These are phyloP conservation scores for Drosophila parthenogenetica DNA, from an alignment of 2,888 invertebrate genomes.

Conservation along the genomic window DNA sequence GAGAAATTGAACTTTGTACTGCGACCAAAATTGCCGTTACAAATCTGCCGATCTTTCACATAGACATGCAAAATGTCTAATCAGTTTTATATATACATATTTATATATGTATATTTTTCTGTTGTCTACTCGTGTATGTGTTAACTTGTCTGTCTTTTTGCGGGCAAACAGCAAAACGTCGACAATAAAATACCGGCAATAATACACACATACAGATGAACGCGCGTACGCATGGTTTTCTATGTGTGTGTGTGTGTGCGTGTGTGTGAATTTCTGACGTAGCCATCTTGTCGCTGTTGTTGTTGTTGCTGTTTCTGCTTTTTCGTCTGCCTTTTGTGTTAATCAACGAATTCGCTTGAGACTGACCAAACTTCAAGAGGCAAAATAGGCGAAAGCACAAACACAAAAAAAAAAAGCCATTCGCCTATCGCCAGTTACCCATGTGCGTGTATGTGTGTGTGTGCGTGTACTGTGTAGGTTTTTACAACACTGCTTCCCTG, in stretches of 20 bases:
- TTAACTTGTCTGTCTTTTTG: conserved; percentile 44
- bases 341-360: conserved; percentile 46
- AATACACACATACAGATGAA: conserved; percentile 6
- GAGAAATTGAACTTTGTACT: conserved; percentile 41
- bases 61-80: conserved; percentile 15
- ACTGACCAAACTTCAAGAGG: conserved; percentile 44
- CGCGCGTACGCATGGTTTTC: neutral
- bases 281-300: conserved; percentile 17
- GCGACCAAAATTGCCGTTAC: conserved; percentile 39
- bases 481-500: too few relatives aligned
- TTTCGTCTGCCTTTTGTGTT: conserved; percentile 32
- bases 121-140: conserved; percentile 15
- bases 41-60: conserved; percentile 31
- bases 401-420: conserved; percentile 15
- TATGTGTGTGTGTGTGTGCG: too few relatives aligned
- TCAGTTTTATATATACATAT: conserved; percentile 6
- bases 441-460: neutral
- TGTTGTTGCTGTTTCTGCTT: conserved; percentile 10
- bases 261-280: conserved; percentile 27
- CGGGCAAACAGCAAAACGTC: conserved; percentile 14
- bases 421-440: conserved; percentile 13
- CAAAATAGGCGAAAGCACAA: conserved; percentile 34
- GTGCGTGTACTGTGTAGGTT: neutral
- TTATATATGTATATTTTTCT: neutral
- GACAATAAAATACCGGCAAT: conserved; percentile 46